Percentiles rank a stretch among this genome's conserved stretches.
Conservation (phyloP, 2,797 vertebrate genomes). For the Varecia variegata region DNA sequence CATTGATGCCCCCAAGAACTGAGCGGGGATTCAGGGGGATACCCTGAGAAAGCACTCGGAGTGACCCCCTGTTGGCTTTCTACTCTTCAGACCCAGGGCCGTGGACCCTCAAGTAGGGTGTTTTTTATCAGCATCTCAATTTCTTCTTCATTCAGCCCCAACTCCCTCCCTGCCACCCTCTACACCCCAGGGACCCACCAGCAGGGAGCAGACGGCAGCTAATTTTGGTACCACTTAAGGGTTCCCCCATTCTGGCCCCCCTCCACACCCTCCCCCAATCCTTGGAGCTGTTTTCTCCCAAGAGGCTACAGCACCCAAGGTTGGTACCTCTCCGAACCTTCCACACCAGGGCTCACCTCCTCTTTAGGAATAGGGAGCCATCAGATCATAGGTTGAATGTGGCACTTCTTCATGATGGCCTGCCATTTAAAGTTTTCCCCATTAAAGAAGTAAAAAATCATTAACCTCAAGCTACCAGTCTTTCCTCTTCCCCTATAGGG, state of each 20-base stretch:
- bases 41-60: neutral
- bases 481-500: neutral
- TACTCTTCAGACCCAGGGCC: constrained; percentile 59
- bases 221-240: constrained; percentile 68
- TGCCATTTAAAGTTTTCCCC: constrained; percentile 16
- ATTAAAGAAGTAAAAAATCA: constrained; percentile 23
- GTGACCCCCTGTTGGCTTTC: constrained; percentile 25
- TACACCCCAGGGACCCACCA: constrained; percentile 51
- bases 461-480: constrained; percentile 25
- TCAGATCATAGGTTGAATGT: neutral
- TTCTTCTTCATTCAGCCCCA: constrained; percentile 21
- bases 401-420: constrained; percentile 21
- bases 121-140: constrained; percentile 68
- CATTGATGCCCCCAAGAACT: neutral
- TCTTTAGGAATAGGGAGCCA: neutral
- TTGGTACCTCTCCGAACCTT: neutral
- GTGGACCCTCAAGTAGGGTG: constrained; percentile 45
- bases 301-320: neutral
- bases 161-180: neutral
- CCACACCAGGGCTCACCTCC: neutral
- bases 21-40: neutral
- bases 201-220: constrained; percentile 77
- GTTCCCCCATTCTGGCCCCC: constrained; percentile 13
- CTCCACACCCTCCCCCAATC: neutral
- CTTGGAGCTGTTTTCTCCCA: neutral